A percentile compares a stretch with the other conserved stretches of the same genome.
Evolutionary conservation across 1,140 invertebrate genomes (phyloP).

Genomic region (Caenorhabditis inopinata): DNA sequence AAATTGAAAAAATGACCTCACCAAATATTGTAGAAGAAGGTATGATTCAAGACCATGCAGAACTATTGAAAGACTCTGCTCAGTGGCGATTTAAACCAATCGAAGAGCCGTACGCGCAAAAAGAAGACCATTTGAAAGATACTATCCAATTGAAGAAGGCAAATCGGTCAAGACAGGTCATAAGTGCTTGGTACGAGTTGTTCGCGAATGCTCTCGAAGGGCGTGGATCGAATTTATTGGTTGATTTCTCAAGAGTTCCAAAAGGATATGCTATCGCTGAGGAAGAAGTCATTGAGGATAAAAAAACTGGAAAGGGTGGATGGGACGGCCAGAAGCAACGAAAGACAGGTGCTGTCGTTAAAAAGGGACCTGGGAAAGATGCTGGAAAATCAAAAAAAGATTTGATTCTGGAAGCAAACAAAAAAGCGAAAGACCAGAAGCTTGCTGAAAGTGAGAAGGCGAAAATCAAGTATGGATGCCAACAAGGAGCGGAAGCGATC

Average conservation of each 20-base stretch:
- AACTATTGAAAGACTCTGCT: conserved; percentile 10
- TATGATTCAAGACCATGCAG: conserved; percentile 32
- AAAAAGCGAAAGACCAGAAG: conserved; percentile 55
- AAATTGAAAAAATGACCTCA: conserved; percentile 37
- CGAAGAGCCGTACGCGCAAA: conserved; percentile 46
- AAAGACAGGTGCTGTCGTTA: conserved; percentile 36
- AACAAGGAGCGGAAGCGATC: conserved; percentile 58
- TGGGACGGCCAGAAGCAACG: conserved; percentile 49
- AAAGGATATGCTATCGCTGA: conserved; percentile 51
- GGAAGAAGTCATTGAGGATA: conserved; percentile 42
- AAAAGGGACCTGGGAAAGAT: conserved; percentile 40
- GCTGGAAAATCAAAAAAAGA: conserved; percentile 61
- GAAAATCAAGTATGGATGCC: conserved; percentile 59
- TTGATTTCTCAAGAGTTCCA: conserved; percentile 63
- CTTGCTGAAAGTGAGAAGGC: conserved; percentile 54
- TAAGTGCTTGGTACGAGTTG: conserved; percentile 61
- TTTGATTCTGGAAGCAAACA: conserved; percentile 59
- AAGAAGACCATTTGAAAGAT: conserved; percentile 48
- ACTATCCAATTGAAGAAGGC: conserved; percentile 45
- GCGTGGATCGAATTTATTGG: conserved; percentile 59
- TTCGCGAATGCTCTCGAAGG: conserved; percentile 65
- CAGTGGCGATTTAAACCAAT: conserved; percentile 42
- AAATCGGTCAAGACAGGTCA: conserved; percentile 44
- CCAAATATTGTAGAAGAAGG: conserved; percentile 24
- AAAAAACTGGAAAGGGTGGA: conserved; percentile 48